Evolutionary conservation across 2,797 vertebrate genomes (phyloP).

Genomic region (Serranus cabrilla): DNA sequence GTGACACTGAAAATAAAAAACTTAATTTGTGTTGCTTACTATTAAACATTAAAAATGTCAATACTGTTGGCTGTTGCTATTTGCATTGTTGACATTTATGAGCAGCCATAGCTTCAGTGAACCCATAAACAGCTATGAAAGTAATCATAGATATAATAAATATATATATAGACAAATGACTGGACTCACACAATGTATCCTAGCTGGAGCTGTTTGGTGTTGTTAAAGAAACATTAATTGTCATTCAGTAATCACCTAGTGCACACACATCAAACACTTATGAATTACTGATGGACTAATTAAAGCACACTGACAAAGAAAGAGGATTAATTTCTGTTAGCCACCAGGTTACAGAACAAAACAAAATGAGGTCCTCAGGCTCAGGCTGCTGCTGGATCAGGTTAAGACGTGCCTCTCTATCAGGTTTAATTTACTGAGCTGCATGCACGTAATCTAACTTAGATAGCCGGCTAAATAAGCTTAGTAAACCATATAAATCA

Average conservation of each 20-base stretch:
- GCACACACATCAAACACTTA: conserved; percentile 14
- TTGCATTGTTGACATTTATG: neutral
- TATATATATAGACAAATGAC: neutral
- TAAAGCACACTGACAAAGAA: conserved; percentile 9
- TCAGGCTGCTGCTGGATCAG: conserved; percentile 20
- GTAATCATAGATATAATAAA: neutral
- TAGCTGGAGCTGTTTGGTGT: conserved; percentile 2
- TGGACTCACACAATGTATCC: neutral
- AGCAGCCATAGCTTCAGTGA: neutral
- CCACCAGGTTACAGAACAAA: conserved; percentile 4
- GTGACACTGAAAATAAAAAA: neutral
- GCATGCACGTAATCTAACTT: conserved; percentile 21
- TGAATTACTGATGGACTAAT: conserved; percentile 12
- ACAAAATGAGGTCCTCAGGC: neutral
- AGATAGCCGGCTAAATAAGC: conserved; percentile 21
- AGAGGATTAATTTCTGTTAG: neutral
- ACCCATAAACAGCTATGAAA: conserved; percentile 1
- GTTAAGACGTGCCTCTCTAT: conserved; percentile 24
- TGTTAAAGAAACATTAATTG: conserved; percentile 10
- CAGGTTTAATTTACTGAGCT: conserved; percentile 26
- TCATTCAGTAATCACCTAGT: neutral
- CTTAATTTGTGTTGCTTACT: neutral
- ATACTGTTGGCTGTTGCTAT: neutral
- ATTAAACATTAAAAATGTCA: neutral
- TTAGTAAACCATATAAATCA: conserved; percentile 35